Evolutionary conservation across 2,888 invertebrate species (phyloP).

Genomic region (Nysson spinosus): DNA sequence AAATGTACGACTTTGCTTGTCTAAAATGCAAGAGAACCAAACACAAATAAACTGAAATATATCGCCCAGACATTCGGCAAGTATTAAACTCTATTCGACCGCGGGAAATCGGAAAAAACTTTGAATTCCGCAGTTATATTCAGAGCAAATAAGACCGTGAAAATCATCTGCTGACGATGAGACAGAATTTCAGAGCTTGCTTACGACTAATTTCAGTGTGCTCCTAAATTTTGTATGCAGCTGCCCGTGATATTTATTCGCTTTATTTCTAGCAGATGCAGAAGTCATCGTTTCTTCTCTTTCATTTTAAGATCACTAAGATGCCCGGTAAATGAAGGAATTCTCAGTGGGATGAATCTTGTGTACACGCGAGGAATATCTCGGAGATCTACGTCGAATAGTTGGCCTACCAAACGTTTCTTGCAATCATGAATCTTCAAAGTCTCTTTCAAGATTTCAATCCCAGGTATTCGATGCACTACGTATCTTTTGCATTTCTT

Average conservation of each 20-base stretch:
- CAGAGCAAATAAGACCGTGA: no score
- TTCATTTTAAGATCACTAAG: constrained; percentile 38
- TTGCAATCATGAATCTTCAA: constrained; percentile 87
- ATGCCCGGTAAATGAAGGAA: constrained; percentile 47
- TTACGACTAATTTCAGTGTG: constrained; percentile 56
- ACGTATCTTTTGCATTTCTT: neutral
- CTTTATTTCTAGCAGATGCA: constrained; percentile 44
- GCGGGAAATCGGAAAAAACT: no score
- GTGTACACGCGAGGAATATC: constrained; percentile 33
- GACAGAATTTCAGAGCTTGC: no score
- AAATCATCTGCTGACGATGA: constrained; percentile 27
- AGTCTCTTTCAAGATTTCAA: constrained; percentile 94
- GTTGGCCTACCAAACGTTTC: constrained; percentile 60
- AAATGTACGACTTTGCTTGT: no score
- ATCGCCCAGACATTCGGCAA: no score
- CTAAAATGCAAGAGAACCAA: no score
- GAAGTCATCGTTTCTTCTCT: constrained; percentile 27
- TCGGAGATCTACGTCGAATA: constrained; percentile 48
- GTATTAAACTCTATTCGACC: no score
- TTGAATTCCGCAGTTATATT: no score
- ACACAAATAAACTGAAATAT: no score
- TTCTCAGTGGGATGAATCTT: constrained; percentile 43
- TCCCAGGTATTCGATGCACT: constrained; percentile 83
- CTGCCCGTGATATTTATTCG: constrained; percentile 39
- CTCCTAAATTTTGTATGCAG: constrained; percentile 50